Conservation (phyloP, 1,140 invertebrate species). For the Pseudomyrmex pallidus region DNA sequence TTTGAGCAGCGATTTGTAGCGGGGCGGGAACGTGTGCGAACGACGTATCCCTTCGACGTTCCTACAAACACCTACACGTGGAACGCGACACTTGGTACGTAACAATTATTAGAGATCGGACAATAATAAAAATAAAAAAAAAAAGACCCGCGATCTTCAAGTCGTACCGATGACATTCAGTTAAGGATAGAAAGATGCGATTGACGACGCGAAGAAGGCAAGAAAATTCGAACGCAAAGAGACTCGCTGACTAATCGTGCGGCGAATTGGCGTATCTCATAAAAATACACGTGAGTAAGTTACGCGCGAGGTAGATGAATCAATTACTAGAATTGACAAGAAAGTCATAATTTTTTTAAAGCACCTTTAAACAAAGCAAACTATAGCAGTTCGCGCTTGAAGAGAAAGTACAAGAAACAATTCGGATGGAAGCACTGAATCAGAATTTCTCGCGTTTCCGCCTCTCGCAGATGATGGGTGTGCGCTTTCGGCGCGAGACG, state of each 20-base stretch:
- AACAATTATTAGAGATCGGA: constrained; percentile 42
- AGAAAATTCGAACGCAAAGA: constrained; percentile 30
- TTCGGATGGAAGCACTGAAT: constrained; percentile 50
- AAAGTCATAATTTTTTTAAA: constrained; percentile 10
- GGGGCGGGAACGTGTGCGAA: not conserved
- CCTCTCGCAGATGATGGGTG: not conserved
- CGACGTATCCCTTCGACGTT: not conserved
- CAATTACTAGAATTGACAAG: too few relatives aligned
- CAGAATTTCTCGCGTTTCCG: constrained; percentile 40
- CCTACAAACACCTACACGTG: constrained; percentile 3
- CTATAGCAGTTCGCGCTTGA: not conserved
- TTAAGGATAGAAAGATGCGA: constrained; percentile 23
- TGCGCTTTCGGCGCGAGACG: constrained; percentile 14
- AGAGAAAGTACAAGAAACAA: constrained; percentile 3
- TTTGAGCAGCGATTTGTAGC: constrained; percentile 69
- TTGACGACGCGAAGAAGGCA: constrained; percentile 49
- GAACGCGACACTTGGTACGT: constrained; percentile 30
- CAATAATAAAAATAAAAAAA: constrained; percentile 1
- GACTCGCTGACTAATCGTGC: not conserved
- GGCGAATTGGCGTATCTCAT: not conserved
- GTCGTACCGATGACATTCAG: constrained; percentile 23
- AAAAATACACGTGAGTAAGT: not conserved
- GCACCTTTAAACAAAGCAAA: not conserved
- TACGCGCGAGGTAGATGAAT: not conserved
- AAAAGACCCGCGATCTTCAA: constrained; percentile 21